Evolutionary conservation across 1,140 invertebrate genomes (phyloP), one percentile per base, ranked within the genome.

Genomic region (Acromyrmex charruanus): DNA sequence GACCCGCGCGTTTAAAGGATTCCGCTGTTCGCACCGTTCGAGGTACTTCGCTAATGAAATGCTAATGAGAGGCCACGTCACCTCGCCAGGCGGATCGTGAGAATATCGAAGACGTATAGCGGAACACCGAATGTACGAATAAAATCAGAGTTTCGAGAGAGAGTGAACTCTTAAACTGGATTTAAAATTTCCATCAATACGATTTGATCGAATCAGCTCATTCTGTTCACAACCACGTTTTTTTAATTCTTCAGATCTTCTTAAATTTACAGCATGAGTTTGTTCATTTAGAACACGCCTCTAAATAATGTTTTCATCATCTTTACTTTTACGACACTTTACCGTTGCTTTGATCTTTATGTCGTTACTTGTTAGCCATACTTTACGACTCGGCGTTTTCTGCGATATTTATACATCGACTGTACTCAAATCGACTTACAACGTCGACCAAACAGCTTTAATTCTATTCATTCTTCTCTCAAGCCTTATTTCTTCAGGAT

Each of bases 41-140:
- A 74, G 49, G 51, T 77, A 69, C 65, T 61, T 28, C 28, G 65
- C 79, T 89, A 89, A 87, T 89, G 86, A 87, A 89, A 87, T 89
- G 88, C 86, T 87, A 89, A 89, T 89, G 79, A 72, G 72, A 81
- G 77, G 53, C 55, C 87, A 25, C 71, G 55, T 85, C 63, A 61
- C 68, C 82, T 55, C 53, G 35, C 53, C n/a, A 31, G 63, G 51
- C 49, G 44, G 74, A 88, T 72, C 65, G 82, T 51, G 75, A 74
- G 87, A 88, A 77, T 69, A n/a, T 25, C 51, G 35, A 28, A 59
- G 66, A 44, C 16, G 35, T 25, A 66, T 10, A 16, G 44, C 44
- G 18, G 5, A 53, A 66, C 3, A 44, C 14, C 61, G 77, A 51
- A 25, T 58, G 63, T 21, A 58, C 31, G 35, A 71, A 25, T 71